Base-by-base conservation (phyloP, 2,888 invertebrate genomes). In the Drosophila rellima region DNA sequence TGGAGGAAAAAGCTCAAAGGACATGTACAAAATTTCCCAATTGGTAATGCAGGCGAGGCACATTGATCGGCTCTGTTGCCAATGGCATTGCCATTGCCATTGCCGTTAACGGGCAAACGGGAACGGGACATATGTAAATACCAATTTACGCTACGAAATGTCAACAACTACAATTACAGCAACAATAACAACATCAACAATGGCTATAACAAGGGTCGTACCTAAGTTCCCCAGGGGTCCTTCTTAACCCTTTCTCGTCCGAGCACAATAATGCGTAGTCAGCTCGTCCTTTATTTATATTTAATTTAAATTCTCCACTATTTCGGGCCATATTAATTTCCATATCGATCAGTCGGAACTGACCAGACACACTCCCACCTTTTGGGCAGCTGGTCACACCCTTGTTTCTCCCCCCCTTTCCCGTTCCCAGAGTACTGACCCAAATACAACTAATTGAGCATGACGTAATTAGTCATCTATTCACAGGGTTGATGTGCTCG, bases 101-200 rank as follows among this genome's bases (percentile, higher is more conserved):
- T 52, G 20, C 56, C 35, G 56, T 45, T 37, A 42, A 40, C 51
- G 55, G 57, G 35, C 65, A 55, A 56, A 61, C 72, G 74, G 74
- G 70, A 56, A 61, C 72, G 74, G 74, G 70, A 79, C 85, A 90
- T 90, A 86, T 90, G 85, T 89, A 86, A 90, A 86, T 86, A 86
- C 79, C 89, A 86, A 90, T 90, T 89, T 86, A 78, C 84, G 83
- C 68, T 80, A 67, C 78, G 83, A 83, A 82, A 82, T 82, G 90
- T 85, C 90, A 85, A 88, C 89, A 90, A 59, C 75, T 66, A 74
- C 89, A 66, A 88, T 90, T 89, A 84, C 88, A 81, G 78, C 65
- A 74, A 75, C 63, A 72, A 40, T 48, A 47, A 33, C 33, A 50
- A 45, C 40, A 47, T 39, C 45, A 56, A 8, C 31, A 50, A n/a